Conservation (phyloP, 2,888 invertebrate species). For the Polydrusus tereticollis region DNA sequence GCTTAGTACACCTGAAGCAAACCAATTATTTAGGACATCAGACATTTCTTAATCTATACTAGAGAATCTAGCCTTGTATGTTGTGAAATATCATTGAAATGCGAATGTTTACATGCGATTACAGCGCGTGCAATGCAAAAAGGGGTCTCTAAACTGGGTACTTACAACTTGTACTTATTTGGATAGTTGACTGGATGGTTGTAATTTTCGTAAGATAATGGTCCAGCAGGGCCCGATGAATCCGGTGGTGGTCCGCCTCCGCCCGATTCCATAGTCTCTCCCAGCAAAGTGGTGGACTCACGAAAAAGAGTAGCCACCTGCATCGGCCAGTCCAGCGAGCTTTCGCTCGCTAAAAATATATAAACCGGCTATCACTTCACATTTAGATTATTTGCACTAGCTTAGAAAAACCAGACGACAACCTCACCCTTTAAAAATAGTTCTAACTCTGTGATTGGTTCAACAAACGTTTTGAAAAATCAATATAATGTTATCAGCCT, state of each 20-base stretch:
- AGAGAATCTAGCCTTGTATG: constrained; percentile 26
- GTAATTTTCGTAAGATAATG: constrained; percentile 63
- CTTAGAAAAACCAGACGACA: constrained; percentile 67
- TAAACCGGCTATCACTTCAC: constrained; percentile 59
- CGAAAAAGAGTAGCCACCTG: constrained; percentile 78
- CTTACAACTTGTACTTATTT: constrained; percentile 68
- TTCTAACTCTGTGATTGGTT: constrained; percentile 69
- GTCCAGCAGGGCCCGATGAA: constrained; percentile 65
- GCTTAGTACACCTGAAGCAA: constrained; percentile 2
- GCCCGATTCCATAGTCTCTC: constrained; percentile 74
- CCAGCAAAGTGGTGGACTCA: constrained; percentile 76
- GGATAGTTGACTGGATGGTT: constrained; percentile 65
- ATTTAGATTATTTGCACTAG: constrained; percentile 60
- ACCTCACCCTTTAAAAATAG: constrained; percentile 71
- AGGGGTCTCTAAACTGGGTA: constrained; percentile 53
- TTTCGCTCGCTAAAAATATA: constrained; percentile 57
- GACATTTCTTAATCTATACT: constrained; percentile 31
- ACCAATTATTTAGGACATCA: constrained; percentile 27
- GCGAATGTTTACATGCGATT: constrained; percentile 56
- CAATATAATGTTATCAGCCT: constrained; percentile 74
- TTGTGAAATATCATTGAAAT: constrained; percentile 36
- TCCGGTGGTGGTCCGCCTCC: constrained; percentile 65
- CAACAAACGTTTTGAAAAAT: constrained; percentile 75
- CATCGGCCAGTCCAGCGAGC: constrained; percentile 68
- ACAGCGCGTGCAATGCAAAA: constrained; percentile 53